These are phyloP conservation scores for Andrena marginata DNA, from an alignment of 2,888 invertebrate species.

Conservation along the genomic window DNA sequence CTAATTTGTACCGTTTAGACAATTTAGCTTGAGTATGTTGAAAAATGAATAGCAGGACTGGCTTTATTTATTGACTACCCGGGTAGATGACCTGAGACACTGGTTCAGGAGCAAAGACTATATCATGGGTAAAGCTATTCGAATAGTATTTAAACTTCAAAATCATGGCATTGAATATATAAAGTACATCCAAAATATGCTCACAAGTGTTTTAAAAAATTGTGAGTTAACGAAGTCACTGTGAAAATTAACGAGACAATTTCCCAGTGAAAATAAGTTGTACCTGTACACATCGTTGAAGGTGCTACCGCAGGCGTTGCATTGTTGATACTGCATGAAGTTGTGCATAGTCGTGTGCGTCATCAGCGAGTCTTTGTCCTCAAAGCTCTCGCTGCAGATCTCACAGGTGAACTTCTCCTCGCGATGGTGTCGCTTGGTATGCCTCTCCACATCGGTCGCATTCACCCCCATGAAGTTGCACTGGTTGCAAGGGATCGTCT, in stretches of 20 bases:
- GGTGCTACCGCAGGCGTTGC: constrained; percentile 73
- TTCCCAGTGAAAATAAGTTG: neutral
- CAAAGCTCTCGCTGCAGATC: constrained; percentile 74
- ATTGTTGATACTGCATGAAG: constrained; percentile 74
- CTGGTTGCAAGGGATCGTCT: constrained; percentile 73
- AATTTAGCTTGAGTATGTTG: no score
- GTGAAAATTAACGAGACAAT: neutral
- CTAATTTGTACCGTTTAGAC: no score
- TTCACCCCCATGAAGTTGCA: constrained; percentile 78
- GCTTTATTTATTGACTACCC: no score
- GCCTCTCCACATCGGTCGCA: constrained; percentile 74
- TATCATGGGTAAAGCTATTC: no score
- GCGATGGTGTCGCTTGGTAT: constrained; percentile 71
- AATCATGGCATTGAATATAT: no score
- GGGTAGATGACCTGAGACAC: no score
- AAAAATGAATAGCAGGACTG: no score
- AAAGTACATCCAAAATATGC: no score
- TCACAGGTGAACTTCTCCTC: constrained; percentile 71
- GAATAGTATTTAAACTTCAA: no score
- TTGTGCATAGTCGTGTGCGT: constrained; percentile 75
- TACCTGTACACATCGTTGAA: constrained; percentile 74
- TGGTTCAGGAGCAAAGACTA: no score
- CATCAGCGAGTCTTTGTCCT: constrained; percentile 66
- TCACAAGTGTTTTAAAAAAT: no score
- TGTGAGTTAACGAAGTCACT: neutral